Percentiles rank a stretch among this genome's conserved stretches.
Conservation (phyloP, 2,888 invertebrate species). For the Macaria notata region DNA sequence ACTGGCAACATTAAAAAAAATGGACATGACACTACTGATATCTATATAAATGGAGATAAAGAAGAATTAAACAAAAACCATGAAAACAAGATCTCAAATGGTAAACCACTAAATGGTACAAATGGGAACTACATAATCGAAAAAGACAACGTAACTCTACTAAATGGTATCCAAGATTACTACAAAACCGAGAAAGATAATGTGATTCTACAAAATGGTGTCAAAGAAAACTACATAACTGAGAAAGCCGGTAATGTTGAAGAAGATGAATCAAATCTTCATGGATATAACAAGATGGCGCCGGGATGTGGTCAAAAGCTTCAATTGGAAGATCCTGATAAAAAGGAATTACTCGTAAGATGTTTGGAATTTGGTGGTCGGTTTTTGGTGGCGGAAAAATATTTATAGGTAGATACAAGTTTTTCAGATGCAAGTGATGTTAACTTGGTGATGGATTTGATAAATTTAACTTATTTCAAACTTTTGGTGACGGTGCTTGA, state of each 20-base stretch:
- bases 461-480: no score
- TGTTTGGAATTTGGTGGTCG: constrained; percentile 32
- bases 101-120: constrained; percentile 22
- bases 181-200: constrained; percentile 8
- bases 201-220: constrained; percentile 11
- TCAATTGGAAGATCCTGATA: constrained; percentile 67
- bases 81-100: constrained; percentile 16
- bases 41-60: background rate
- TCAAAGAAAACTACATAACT: constrained; percentile 20
- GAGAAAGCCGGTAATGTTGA: constrained; percentile 32
- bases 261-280: constrained; percentile 47
- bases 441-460: background rate
- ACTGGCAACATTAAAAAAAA: constrained; percentile 16
- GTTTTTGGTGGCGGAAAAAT: constrained; percentile 15
- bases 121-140: constrained; percentile 21
- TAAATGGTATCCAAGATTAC: constrained; percentile 24
- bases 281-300: constrained; percentile 66
- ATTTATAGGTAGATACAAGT: no score
- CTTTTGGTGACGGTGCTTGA: no score
- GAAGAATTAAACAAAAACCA: constrained; percentile 14
- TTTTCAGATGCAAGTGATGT: background rate
- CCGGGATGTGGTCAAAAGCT: constrained; percentile 62
- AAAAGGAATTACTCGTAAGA: constrained; percentile 69
- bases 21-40: constrained; percentile 21
- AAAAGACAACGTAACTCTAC: constrained; percentile 26